Percentiles rank a stretch among this genome's conserved stretches.
These are phyloP conservation scores for Cynaeus angustus DNA, from an alignment of 2,888 invertebrate species.

Conservation along the genomic window DNA sequence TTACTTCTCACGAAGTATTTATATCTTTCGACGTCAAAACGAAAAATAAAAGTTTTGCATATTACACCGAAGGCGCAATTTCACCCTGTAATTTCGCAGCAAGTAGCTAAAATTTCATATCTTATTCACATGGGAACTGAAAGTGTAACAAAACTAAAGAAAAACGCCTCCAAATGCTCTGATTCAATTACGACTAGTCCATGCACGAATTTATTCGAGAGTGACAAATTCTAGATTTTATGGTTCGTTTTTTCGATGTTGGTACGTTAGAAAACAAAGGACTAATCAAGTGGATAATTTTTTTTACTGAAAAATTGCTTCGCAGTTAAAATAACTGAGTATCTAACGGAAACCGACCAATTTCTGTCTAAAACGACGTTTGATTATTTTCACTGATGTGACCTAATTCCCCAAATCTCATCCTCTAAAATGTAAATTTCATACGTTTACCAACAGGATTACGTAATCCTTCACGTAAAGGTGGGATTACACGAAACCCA, in stretches of 20 bases:
- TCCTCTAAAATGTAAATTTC: slow-evolving; percentile 1
- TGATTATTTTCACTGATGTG: neutral
- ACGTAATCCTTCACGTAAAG: slow-evolving; percentile 4
- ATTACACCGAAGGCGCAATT: too few relatives aligned
- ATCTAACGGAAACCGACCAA: slow-evolving; percentile 1
- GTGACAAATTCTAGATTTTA: slow-evolving; percentile 21
- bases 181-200: slow-evolving; percentile 18
- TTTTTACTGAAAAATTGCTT: slow-evolving; percentile 5
- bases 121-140: slow-evolving; percentile 3
- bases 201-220: slow-evolving; percentile 15
- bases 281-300: too few relatives aligned
- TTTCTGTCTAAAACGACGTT: neutral
- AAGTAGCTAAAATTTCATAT: neutral
- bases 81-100: neutral
- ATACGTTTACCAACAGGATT: slow-evolving; percentile 2
- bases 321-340: slow-evolving; percentile 4
- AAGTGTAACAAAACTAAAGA: neutral
- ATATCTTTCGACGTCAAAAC: neutral
- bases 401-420: neutral
- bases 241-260: slow-evolving; percentile 11
- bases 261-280: too few relatives aligned
- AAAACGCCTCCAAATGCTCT: slow-evolving; percentile 17
- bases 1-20: slow-evolving; percentile 1
- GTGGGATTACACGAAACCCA: slow-evolving; percentile 6
- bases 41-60: too few relatives aligned